Evolutionary conservation across 2,113 vertebrate species (phyloP).

Genomic region (Corydoras maculifer): DNA sequence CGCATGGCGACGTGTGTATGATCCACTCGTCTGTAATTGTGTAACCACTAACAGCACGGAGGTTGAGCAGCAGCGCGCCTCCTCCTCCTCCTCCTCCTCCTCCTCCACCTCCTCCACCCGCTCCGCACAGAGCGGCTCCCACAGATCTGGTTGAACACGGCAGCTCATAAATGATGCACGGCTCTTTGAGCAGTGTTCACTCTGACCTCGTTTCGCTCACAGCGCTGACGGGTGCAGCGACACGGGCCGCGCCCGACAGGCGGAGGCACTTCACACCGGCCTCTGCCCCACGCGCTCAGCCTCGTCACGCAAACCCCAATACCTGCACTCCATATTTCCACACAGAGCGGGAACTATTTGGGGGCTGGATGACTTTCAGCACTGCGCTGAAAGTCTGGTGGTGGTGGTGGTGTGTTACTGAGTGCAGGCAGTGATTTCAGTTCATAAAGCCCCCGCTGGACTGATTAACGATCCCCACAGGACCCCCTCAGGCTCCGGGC

Average conservation of each 20-base stretch:
- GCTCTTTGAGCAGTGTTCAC: constrained; percentile 56
- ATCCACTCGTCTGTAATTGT: too few species aligned
- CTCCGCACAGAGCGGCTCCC: constrained; percentile 54
- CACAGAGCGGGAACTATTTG: too few species aligned
- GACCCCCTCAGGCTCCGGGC: background rate
- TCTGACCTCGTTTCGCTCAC: constrained; percentile 56
- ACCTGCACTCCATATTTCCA: background rate
- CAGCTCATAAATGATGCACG: constrained; percentile 64
- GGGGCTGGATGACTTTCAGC: too few species aligned
- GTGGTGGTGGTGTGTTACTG: too few species aligned
- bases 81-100: too few species aligned
- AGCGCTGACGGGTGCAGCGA: constrained; percentile 36
- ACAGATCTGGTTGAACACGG: constrained; percentile 57
- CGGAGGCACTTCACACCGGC: background rate
- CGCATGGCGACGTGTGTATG: too few species aligned
- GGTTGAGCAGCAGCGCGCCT: too few species aligned
- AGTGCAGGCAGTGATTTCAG: too few species aligned
- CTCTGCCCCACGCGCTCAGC: background rate
- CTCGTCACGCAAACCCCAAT: background rate
- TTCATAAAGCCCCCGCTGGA: too few species aligned
- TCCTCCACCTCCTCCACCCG: background rate
- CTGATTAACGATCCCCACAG: too few species aligned
- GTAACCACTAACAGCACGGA: too few species aligned
- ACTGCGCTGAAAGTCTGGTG: too few species aligned
- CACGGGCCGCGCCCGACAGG: constrained; percentile 15